Conservation (phyloP, 2,113 vertebrate species). For the Oryzias celebensis region DNA sequence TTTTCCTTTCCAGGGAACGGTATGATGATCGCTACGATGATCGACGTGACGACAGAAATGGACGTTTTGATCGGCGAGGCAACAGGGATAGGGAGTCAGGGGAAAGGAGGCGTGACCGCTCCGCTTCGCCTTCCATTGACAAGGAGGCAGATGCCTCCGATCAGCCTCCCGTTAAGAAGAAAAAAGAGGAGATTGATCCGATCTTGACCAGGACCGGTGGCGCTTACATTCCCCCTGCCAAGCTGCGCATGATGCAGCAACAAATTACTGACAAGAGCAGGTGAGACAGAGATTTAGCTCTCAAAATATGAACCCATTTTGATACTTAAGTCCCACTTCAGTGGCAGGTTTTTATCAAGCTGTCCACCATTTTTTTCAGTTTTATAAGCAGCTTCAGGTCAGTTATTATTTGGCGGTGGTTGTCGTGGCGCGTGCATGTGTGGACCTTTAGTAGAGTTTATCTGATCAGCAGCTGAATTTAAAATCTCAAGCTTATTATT, state of each 20-base stretch:
- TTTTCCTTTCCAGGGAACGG: conserved; percentile 16
- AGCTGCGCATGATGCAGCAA: conserved; percentile 96
- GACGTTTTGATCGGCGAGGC: conserved; percentile 47
- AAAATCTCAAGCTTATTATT: too few species aligned
- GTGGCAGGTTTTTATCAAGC: background rate
- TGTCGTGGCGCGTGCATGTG: too few species aligned
- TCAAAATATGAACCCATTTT: background rate
- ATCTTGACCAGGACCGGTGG: conserved; percentile 95
- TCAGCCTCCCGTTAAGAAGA: conserved; percentile 85
- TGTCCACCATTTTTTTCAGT: too few species aligned
- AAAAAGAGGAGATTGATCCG: conserved; percentile 92
- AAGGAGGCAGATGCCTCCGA: conserved; percentile 69
- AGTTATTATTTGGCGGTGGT: too few species aligned
- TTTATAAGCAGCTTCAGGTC: too few species aligned
- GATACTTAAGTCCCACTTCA: background rate
- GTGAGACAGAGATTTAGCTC: conserved; percentile 51
- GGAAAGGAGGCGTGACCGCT: conserved; percentile 79
- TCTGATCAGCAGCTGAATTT: too few species aligned
- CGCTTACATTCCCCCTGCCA: conserved; percentile 96
- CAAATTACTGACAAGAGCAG: conserved; percentile 98
- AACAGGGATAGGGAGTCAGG: conserved; percentile 80
- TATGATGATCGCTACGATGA: conserved; percentile 57
- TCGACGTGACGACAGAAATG: conserved; percentile 41
- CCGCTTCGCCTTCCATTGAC: conserved; percentile 71
- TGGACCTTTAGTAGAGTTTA: too few species aligned